Conservation (phyloP, 2,888 invertebrate genomes). For the Halictus quadricinctus region DNA sequence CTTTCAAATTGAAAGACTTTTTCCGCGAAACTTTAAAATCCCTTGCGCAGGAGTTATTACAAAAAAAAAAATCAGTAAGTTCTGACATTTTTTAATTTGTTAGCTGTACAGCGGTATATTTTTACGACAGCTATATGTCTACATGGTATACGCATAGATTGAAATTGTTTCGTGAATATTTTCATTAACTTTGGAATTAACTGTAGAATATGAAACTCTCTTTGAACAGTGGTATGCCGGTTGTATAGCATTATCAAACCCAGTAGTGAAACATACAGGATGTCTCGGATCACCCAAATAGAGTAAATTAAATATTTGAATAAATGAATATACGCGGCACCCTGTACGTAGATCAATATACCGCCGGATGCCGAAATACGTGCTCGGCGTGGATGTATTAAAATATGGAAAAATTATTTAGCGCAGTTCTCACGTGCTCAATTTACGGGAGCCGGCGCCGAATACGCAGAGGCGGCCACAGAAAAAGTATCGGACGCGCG, state of each 20-base stretch:
- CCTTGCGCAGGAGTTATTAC: neutral
- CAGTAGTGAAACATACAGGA: neutral
- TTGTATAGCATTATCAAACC: neutral
- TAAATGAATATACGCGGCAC: neutral
- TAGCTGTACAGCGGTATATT: neutral
- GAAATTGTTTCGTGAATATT: neutral
- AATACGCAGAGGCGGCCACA: neutral
- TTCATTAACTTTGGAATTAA: neutral
- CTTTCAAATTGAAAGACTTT: neutral
- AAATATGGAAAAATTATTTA: conserved; percentile 1
- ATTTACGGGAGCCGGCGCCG: neutral
- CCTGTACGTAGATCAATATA: neutral
- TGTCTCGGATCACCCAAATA: neutral
- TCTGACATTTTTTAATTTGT: conserved; percentile 1
- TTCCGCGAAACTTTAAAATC: neutral
- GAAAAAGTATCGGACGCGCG: neutral
- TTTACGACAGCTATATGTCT: neutral
- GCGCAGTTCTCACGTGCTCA: neutral
- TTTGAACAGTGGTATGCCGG: neutral
- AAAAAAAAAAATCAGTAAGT: neutral
- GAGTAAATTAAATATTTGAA: neutral
- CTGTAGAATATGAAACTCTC: neutral
- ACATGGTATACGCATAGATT: too few species aligned
- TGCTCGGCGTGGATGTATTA: neutral
- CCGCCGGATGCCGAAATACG: neutral